Evolutionary conservation across 1,140 invertebrate genomes (phyloP).

Genomic region (Formica exsecta): DNA sequence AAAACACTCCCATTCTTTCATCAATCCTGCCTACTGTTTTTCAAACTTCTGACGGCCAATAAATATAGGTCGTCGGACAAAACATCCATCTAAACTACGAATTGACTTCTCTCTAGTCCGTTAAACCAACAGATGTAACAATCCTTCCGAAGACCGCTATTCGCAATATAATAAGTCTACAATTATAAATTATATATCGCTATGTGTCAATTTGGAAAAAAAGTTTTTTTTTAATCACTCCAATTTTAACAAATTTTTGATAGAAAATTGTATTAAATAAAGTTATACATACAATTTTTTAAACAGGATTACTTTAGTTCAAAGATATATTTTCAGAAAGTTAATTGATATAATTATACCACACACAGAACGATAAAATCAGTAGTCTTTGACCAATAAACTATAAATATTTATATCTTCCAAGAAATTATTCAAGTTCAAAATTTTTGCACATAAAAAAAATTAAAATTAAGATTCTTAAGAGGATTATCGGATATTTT

Average conservation of each 20-base stretch:
- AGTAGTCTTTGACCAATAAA: neutral
- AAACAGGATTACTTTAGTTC: neutral
- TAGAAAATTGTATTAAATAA: too few relatives aligned
- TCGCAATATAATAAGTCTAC: neutral
- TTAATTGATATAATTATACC: too few relatives aligned
- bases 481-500: too few relatives aligned
- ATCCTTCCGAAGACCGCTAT: neutral
- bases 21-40: slow-evolving; percentile 40
- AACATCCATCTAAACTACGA: neutral
- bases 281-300: too few relatives aligned
- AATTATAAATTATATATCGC: neutral
- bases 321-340: neutral
- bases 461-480: too few relatives aligned
- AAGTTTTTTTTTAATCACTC: neutral
- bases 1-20: slow-evolving; percentile 55
- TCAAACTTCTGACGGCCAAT: slow-evolving; percentile 13
- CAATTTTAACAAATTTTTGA: too few relatives aligned
- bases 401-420: neutral
- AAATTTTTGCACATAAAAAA: too few relatives aligned
- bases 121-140: neutral
- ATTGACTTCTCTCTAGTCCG: slow-evolving; percentile 10
- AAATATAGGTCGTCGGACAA: neutral
- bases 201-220: neutral
- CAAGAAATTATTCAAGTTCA: too few relatives aligned
- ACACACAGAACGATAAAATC: too few relatives aligned